These are phyloP conservation scores for Prolemur simus DNA, from an alignment of 2,113 vertebrate species.

Conservation along the genomic window DNA sequence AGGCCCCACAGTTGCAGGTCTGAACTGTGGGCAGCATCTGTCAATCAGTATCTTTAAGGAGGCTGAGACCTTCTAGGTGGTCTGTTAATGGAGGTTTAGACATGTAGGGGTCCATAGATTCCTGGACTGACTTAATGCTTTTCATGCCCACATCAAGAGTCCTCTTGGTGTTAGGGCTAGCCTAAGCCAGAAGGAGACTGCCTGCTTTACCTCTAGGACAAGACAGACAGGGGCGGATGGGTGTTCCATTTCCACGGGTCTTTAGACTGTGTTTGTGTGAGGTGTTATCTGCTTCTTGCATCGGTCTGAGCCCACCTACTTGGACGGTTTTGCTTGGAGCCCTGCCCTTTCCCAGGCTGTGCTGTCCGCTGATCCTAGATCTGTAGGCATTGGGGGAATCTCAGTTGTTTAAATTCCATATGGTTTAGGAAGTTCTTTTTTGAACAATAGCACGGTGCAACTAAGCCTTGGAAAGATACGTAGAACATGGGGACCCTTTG, in stretches of 20 bases:
- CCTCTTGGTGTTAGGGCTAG: not conserved
- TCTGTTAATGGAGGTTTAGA: not conserved
- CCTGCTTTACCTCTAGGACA: not conserved
- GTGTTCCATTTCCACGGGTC: not conserved
- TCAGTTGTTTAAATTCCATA: conserved; percentile 21
- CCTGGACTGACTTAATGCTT: not conserved
- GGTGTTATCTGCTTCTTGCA: conserved; percentile 8
- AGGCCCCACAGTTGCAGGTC: not conserved
- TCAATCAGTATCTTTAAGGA: not conserved
- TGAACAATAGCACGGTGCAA: not conserved
- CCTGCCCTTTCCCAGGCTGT: conserved; percentile 20
- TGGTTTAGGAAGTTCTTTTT: not conserved
- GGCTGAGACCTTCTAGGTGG: not conserved
- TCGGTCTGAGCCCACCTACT: not conserved
- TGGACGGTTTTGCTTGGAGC: conserved; percentile 31
- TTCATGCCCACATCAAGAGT: not conserved
- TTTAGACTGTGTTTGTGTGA: not conserved
- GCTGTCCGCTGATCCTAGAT: not conserved
- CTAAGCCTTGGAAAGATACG: conserved; percentile 32
- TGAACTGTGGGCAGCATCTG: not conserved
- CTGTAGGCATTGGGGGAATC: not conserved
- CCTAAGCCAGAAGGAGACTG: not conserved
- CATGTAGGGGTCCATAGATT: not conserved
- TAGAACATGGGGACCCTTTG: not conserved
- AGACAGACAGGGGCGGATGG: not conserved